phyloP scores from a whole-genome alignment of 2,797 vertebrate species.

The Hipposideros larvatus region DNA sequence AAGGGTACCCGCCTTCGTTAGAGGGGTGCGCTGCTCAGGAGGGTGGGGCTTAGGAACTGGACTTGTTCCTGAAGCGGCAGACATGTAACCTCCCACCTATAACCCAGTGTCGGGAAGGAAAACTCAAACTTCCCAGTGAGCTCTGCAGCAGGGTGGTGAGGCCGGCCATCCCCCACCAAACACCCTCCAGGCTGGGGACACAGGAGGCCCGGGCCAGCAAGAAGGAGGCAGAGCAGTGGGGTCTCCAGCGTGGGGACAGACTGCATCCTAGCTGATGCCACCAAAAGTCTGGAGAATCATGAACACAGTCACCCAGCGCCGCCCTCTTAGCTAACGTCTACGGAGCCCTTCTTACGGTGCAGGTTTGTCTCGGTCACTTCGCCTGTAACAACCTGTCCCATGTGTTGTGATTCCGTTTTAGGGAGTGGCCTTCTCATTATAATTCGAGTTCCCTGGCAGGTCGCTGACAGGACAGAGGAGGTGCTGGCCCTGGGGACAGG shows the following conservation, averaged over 20 bases:
- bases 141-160: no score
- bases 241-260: accelerated
- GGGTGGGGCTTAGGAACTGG: accelerated
- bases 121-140: not conserved
- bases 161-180: no score
- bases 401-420: not conserved
- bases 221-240: not conserved
- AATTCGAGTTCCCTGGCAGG: not conserved
- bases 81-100: not conserved
- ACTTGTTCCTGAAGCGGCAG: not conserved
- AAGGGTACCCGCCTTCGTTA: no score
- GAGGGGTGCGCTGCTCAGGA: no score
- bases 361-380: accelerated
- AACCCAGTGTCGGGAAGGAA: not conserved
- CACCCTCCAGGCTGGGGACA: not conserved
- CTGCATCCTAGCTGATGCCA: not conserved
- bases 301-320: accelerated
- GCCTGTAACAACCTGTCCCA: not conserved
- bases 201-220: no score
- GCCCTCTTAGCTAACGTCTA: no score
- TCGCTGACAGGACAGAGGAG: no score
- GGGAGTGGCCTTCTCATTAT: no score
- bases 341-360: accelerated
- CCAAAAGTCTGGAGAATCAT: accelerated
- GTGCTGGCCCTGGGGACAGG: not conserved